Evolutionary conservation across 2,797 vertebrate species (phyloP).

Genomic region (Pseudotriccus pelzelni): DNA sequence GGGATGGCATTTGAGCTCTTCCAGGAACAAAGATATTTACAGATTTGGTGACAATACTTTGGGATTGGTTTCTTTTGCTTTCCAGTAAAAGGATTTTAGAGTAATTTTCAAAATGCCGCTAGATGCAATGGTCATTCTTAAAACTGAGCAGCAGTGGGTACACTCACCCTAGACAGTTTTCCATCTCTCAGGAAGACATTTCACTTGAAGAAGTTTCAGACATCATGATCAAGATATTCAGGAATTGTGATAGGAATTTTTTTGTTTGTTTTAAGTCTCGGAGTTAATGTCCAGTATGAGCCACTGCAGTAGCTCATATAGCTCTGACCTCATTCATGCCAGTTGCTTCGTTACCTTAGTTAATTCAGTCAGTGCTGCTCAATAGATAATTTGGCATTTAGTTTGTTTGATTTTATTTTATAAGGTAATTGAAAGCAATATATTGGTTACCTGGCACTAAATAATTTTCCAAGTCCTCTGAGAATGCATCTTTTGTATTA

Average conservation of each 20-base stretch:
- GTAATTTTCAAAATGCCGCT: background rate
- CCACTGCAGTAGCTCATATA: background rate
- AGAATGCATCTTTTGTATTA: background rate
- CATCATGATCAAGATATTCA: background rate
- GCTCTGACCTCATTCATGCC: background rate
- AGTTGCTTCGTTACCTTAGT: background rate
- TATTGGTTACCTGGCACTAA: background rate
- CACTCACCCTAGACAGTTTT: background rate
- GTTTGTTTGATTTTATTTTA: background rate
- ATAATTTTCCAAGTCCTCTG: background rate
- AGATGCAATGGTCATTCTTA: background rate
- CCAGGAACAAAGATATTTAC: background rate
- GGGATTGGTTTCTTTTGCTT: background rate
- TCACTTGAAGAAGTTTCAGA: background rate
- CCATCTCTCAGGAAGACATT: background rate
- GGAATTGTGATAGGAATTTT: background rate
- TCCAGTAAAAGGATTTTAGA: background rate
- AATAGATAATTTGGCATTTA: background rate
- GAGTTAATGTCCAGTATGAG: background rate
- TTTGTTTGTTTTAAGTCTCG: background rate
- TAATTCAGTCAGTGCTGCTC: background rate
- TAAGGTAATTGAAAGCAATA: background rate
- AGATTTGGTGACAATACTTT: background rate
- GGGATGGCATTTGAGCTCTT: background rate
- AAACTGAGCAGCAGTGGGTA: background rate